Evolutionary conservation across 2,797 vertebrate genomes (phyloP), one percentile per base, ranked within the genome.

Genomic region (Sebastes oblongus): DNA sequence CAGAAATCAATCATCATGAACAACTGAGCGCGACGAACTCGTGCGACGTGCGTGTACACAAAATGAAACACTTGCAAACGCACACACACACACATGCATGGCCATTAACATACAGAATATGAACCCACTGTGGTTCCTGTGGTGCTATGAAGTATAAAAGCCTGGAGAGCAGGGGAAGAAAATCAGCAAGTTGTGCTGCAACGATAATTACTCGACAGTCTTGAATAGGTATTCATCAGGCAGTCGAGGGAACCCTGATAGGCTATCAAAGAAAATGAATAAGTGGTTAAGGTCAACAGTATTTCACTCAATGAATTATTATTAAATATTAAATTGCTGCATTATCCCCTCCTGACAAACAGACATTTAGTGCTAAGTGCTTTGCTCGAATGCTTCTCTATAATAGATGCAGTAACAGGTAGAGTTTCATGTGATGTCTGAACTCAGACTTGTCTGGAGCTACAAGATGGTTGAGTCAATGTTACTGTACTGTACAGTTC

Each of bases 1-100:
- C 0, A 16, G 65, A 77, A 82, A 82, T 83, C 68, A 60, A 77
- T 84, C 69, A 56, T 54, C 27, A 8, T 20, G 32, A 70, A 66
- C 67, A 70, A 58, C 18, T 64, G 60, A 66, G 34, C 3, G 4
- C 72, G 78, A 39, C 56, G 2, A 78, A 69, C 46, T 39, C 2
- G 8, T 36, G 16, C 10, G 1, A 39, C 27, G 14, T 29, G 34
- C 36, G 25, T 64, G 64, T 22, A 8, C 14, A 72, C 13, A 54
- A 20, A 1, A 50, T n/a, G 52, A 13, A 76, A 83, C 55, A 59
- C 50, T n/a, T 52, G 55, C 56, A 75, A 5, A 58, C 6, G 27
- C 27, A 67, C 42, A 64, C 25, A 22, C 12, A 16, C 27, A 61
- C 58, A 30, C 13, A 14, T 24, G 6, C 30, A 39, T 9, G 12